phyloP scores from a whole-genome alignment of 2,113 vertebrate species.

The Microcebus ravelobensis region DNA sequence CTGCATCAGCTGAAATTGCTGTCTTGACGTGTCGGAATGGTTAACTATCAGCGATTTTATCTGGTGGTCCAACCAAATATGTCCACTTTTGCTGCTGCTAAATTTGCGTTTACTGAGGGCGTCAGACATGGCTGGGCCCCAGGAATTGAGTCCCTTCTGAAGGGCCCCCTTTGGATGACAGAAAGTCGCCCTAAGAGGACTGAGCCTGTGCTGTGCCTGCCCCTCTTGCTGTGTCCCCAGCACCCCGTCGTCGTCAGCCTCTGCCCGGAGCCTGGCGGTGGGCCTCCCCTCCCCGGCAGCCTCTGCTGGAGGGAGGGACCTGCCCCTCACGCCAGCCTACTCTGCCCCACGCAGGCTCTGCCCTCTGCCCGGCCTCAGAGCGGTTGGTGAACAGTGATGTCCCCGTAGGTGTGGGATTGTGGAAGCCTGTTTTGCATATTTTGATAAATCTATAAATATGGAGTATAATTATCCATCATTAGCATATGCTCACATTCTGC shows the following conservation, averaged over 20 bases:
- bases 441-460: no score
- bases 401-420: not conserved
- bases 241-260: not conserved
- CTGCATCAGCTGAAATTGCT: not conserved
- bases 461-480: no score
- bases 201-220: accelerated
- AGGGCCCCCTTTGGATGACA: not conserved
- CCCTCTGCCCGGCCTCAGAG: not conserved
- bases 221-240: not conserved
- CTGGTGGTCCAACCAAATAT: not conserved
- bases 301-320: accelerated
- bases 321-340: not conserved
- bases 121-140: not conserved
- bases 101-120: not conserved
- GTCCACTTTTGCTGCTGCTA: not conserved
- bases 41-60: not conserved
- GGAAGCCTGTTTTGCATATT: not conserved
- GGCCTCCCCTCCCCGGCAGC: not conserved
- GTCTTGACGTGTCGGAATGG: not conserved
- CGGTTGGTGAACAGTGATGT: not conserved
- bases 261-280: not conserved
- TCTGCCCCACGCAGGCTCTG: not conserved
- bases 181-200: not conserved
- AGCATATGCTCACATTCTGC: no score
- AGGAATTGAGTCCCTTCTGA: not conserved